phyloP scores from a whole-genome alignment of 2,888 invertebrate genomes.

The Acronicta alni region DNA sequence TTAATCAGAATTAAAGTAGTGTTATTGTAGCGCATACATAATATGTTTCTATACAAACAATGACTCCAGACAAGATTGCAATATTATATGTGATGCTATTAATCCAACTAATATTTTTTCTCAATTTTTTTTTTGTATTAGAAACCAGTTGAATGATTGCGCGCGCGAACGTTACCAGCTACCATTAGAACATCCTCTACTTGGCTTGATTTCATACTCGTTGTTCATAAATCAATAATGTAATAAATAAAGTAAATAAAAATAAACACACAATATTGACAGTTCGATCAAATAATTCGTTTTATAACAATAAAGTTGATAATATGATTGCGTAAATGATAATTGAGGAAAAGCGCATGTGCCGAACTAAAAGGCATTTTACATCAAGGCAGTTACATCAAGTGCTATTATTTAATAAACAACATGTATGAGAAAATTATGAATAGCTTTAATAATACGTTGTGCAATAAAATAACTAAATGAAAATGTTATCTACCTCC shows the following conservation, averaged over 20 bases:
- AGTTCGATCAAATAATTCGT: constrained; percentile 15
- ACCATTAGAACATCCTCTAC: constrained; percentile 45
- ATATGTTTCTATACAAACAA: too few relatives aligned
- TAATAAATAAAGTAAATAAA: too few relatives aligned
- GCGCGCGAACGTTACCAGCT: constrained; percentile 29
- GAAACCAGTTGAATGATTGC: constrained; percentile 50
- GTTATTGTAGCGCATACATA: too few relatives aligned
- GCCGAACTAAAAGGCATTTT: constrained; percentile 5
- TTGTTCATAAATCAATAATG: constrained; percentile 6
- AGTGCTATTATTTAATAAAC: constrained; percentile 34
- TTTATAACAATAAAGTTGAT: constrained; percentile 7
- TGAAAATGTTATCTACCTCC: too few relatives aligned
- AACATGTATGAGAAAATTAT: constrained; percentile 7
- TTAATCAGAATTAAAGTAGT: too few relatives aligned
- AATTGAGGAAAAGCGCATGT: constrained; percentile 7
- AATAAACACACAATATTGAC: constrained; percentile 17
- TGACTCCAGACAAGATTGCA: too few relatives aligned
- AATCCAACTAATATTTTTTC: constrained; percentile 8
- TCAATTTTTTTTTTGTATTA: constrained; percentile 19
- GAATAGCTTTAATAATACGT: too few relatives aligned
- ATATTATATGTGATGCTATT: constrained; percentile 1
- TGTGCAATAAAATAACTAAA: too few relatives aligned
- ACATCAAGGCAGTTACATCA: constrained; percentile 37
- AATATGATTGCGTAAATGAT: constrained; percentile 16
- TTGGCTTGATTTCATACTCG: constrained; percentile 23